These are phyloP conservation scores for Nomada ferruginata DNA, from an alignment of 2,888 invertebrate species.

Conservation along the genomic window DNA sequence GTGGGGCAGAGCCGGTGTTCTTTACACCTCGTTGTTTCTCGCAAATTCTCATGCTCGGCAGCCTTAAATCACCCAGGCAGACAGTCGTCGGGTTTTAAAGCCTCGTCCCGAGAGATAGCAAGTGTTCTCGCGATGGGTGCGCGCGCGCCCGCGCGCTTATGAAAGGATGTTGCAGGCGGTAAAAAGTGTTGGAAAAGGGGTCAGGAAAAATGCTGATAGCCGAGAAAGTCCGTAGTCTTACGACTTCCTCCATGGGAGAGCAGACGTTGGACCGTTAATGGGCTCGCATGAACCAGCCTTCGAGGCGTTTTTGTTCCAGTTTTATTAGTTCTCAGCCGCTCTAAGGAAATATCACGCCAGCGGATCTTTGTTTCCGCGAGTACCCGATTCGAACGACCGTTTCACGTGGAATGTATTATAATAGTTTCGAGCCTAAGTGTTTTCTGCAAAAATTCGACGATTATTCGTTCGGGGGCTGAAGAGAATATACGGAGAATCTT, in stretches of 20 bases:
- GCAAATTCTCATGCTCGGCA: constrained; percentile 59
- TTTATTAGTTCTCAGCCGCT: background rate
- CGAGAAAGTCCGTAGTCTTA: constrained; percentile 41
- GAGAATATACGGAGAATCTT: background rate
- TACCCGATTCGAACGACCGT: too few species aligned
- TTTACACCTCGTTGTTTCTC: constrained; percentile 70
- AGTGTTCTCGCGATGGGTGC: background rate
- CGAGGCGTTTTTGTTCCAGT: constrained; percentile 1
- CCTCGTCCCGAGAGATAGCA: constrained; percentile 1
- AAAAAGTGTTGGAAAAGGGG: constrained; percentile 35
- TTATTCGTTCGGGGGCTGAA: background rate
- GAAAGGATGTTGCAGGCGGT: constrained; percentile 43
- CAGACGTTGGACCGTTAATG: constrained; percentile 31
- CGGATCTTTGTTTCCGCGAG: background rate
- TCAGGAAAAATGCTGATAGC: constrained; percentile 48
- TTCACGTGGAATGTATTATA: background rate
- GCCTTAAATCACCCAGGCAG: constrained; percentile 66
- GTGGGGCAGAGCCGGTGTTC: constrained; percentile 59
- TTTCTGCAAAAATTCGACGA: background rate
- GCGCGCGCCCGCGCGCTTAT: constrained; percentile 30
- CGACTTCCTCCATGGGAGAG: constrained; percentile 16
- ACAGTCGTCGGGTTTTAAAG: constrained; percentile 65
- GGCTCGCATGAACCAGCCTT: constrained; percentile 2
- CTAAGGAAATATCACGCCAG: constrained; percentile 2
- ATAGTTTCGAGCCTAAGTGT: too few species aligned